These are phyloP conservation scores for Musca domestica DNA, from an alignment of 1,140 invertebrate species.

Conservation along the genomic window DNA sequence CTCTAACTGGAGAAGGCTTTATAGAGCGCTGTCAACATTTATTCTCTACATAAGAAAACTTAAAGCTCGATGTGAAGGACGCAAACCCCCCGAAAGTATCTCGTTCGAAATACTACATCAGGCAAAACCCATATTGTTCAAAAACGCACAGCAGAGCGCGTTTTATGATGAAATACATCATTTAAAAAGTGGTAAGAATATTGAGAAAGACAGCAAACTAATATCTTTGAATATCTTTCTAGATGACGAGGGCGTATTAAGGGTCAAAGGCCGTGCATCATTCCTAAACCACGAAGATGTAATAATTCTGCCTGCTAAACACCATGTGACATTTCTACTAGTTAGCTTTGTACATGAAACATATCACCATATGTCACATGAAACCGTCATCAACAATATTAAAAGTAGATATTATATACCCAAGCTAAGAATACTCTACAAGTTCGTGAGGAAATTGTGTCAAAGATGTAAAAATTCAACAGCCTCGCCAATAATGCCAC, in stretches of 20 bases:
- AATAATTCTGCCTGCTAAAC: conserved; percentile 23
- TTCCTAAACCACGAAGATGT: conserved; percentile 1
- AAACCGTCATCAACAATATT: conserved; percentile 13
- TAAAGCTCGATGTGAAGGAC: neutral
- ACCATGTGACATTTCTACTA: conserved; percentile 48
- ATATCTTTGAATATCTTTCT: conserved; percentile 20
- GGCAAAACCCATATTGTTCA: neutral
- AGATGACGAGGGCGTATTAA: conserved; percentile 19
- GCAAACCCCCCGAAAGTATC: neutral
- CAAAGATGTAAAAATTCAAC: neutral
- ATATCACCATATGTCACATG: conserved; percentile 19
- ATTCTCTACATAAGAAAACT: no score
- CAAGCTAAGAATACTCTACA: conserved; percentile 2
- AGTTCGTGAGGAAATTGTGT: neutral
- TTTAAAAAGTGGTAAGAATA: neutral
- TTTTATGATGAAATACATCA: conserved; percentile 2
- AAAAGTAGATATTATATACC: neutral
- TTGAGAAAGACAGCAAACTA: neutral
- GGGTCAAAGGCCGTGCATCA: conserved; percentile 1
- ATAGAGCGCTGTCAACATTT: conserved; percentile 10
- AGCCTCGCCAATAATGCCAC: neutral
- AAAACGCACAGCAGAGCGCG: neutral
- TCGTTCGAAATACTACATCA: neutral
- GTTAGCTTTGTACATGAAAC: conserved; percentile 37
- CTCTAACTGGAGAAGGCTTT: conserved; percentile 4